Evolutionary conservation across 2,113 vertebrate genomes (phyloP).

Genomic region (Plestiodon gilberti): DNA sequence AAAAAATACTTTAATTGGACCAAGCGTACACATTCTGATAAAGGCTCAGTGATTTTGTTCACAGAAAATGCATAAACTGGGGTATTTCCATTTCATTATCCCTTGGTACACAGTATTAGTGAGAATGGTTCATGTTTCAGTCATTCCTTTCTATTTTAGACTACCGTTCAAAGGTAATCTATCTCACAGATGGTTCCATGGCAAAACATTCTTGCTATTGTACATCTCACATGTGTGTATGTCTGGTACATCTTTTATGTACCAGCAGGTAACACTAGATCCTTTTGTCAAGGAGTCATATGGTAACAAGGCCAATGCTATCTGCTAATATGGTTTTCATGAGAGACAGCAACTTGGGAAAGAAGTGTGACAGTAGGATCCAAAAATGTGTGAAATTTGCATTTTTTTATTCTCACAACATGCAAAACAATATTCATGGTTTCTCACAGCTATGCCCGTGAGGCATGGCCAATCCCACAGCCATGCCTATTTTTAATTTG

Average conservation of each 20-base stretch:
- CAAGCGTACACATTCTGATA: slow-evolving; percentile 85
- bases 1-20: slow-evolving; percentile 89
- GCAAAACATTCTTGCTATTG: background rate
- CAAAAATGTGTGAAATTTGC: too few species aligned
- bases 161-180: slow-evolving; percentile 39
- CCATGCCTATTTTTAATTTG: background rate
- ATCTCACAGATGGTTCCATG: slow-evolving; percentile 17
- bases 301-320: too few species aligned
- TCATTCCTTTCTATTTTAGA: background rate
- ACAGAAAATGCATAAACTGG: slow-evolving; percentile 66
- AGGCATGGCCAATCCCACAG: too few species aligned
- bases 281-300: background rate
- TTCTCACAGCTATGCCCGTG: too few species aligned
- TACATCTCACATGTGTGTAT: background rate
- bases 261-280: background rate
- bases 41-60: slow-evolving; percentile 83
- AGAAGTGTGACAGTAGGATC: background rate
- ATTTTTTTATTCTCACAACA: background rate
- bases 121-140: slow-evolving; percentile 42
- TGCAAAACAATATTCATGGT: background rate
- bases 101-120: slow-evolving; percentile 33
- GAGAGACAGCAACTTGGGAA: background rate
- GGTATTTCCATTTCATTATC: slow-evolving; percentile 51
- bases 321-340: background rate
- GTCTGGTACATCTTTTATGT: background rate